phyloP scores from a whole-genome alignment of 2,888 invertebrate species.

The Amiota mariae region DNA sequence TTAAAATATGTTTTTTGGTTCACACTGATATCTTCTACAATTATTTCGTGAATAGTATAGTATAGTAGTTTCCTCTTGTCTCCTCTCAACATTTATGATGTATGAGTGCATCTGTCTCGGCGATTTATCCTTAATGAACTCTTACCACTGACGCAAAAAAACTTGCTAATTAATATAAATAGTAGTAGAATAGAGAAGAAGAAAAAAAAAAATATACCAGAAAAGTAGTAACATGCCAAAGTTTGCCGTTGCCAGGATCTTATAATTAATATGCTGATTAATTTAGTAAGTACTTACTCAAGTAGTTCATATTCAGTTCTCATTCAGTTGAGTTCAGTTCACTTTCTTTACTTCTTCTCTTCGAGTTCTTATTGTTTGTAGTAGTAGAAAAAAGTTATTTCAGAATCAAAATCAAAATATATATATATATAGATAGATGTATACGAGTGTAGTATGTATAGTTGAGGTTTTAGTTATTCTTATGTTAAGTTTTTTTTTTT shows the following conservation, averaged over 20 bases:
- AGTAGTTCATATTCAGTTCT: neutral
- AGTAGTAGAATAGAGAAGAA: neutral
- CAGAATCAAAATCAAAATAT: too few species aligned
- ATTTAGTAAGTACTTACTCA: conserved; percentile 46
- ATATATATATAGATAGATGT: too few species aligned
- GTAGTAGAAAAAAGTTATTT: too few species aligned
- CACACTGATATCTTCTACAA: neutral
- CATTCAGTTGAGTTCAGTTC: neutral
- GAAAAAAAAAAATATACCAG: neutral
- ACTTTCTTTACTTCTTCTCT: too few species aligned
- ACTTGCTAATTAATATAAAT: conserved; percentile 21
- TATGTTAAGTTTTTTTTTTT: too few species aligned
- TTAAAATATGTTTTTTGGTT: conserved; percentile 42
- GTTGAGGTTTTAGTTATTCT: too few species aligned
- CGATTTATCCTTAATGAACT: conserved; percentile 5
- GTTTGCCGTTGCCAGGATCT: conserved; percentile 36
- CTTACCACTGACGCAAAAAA: neutral
- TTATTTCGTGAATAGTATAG: neutral
- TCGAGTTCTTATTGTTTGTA: too few species aligned
- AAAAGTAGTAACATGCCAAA: neutral
- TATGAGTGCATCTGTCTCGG: too few species aligned
- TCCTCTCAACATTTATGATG: too few species aligned
- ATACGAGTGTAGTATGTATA: too few species aligned
- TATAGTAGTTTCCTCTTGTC: too few species aligned
- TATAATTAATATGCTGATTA: conserved; percentile 60